Conservation (phyloP, 2,888 invertebrate species). For the Zelleria hepariella region DNA sequence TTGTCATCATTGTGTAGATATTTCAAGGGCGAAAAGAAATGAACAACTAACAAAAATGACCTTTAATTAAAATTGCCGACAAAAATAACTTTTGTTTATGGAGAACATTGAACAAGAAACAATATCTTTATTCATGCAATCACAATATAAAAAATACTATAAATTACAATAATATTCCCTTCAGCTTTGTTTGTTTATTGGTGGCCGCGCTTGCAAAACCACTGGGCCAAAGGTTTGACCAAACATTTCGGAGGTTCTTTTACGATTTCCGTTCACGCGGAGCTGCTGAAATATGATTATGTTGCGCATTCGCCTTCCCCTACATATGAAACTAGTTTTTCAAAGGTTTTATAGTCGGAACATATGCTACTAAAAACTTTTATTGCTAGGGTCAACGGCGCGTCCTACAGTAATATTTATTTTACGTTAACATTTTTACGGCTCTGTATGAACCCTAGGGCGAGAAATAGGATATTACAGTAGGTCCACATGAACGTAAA, state of each 20-base stretch:
- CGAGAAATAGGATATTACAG: neutral
- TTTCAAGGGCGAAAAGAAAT: too few species aligned
- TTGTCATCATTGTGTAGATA: too few species aligned
- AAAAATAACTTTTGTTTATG: too few species aligned
- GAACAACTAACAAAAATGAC: too few species aligned
- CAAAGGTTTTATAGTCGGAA: conserved; percentile 31
- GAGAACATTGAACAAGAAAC: too few species aligned
- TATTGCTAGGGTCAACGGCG: conserved; percentile 21
- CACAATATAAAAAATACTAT: too few species aligned
- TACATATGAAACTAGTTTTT: conserved; percentile 12
- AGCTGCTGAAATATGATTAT: neutral
- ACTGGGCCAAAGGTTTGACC: neutral
- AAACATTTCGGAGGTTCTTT: neutral
- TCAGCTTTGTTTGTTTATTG: too few species aligned
- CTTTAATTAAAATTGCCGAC: too few species aligned
- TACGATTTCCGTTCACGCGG: neutral
- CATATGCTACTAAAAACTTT: conserved; percentile 36
- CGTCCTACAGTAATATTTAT: neutral
- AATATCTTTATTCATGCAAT: too few species aligned
- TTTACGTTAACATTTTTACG: neutral
- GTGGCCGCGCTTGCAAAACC: too few species aligned
- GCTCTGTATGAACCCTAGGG: neutral
- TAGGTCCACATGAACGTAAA: too few species aligned
- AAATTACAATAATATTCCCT: too few species aligned
- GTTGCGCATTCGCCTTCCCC: neutral